Conservation (phyloP, 1,140 invertebrate genomes). For the Lepidurus couesii region DNA sequence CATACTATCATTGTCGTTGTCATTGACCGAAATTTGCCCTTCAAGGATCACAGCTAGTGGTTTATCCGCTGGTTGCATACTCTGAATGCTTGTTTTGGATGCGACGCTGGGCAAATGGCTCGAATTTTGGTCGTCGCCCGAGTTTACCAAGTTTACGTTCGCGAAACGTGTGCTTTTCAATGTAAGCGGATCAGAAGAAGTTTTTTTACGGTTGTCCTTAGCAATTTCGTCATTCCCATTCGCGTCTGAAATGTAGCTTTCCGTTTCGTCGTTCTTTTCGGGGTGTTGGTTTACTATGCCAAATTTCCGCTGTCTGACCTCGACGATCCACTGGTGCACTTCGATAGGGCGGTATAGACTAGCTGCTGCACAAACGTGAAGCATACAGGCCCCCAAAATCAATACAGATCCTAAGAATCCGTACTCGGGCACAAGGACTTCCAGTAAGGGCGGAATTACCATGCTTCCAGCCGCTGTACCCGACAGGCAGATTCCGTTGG, state of each 20-base stretch:
- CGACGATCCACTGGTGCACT: conserved; percentile 38
- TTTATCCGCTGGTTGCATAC: background rate
- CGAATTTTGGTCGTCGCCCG: background rate
- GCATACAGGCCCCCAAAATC: conserved; percentile 66
- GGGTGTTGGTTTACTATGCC: background rate
- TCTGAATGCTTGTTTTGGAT: background rate
- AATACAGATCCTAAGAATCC: conserved; percentile 66
- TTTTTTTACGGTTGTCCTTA: background rate
- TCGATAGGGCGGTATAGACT: conserved; percentile 58
- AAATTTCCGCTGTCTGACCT: background rate
- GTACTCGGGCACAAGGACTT: conserved; percentile 58
- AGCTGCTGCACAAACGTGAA: conserved; percentile 66
- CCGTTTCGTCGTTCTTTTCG: background rate
- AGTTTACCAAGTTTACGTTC: background rate
- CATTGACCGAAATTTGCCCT: background rate
- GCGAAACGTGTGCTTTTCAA: background rate
- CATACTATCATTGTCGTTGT: background rate
- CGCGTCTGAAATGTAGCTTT: background rate
- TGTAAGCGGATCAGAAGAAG: background rate
- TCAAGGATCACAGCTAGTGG: background rate
- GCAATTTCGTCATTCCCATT: background rate
- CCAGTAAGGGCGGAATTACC: conserved; percentile 59
- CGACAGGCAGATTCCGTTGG: conserved; percentile 71
- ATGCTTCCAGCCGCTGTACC: conserved; percentile 72
- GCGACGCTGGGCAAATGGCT: background rate